Evolutionary conservation across 2,888 invertebrate species (phyloP), one percentile per base, ranked within the genome.

Genomic region (Trichopria drosophilae): DNA sequence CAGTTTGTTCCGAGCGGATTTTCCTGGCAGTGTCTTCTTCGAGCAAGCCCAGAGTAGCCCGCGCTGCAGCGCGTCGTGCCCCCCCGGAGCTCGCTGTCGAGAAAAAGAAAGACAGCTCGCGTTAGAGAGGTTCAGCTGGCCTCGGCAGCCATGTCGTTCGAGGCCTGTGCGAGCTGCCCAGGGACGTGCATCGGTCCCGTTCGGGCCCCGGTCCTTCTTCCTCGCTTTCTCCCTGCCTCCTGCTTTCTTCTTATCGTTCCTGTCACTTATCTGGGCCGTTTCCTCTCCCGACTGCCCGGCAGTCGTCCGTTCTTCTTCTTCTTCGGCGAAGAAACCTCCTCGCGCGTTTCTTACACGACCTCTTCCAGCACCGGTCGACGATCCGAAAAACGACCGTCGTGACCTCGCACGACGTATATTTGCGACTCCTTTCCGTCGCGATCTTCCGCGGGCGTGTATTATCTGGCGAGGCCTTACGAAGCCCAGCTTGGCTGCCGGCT

Each of bases 71-170:
- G n/a, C n/a, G n/a, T n/a, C n/a, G n/a, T n/a, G n/a, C n/a, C n/a
- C n/a, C n/a, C n/a, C n/a, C n/a, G n/a, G n/a, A n/a, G n/a, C n/a
- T n/a, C n/a, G 10, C 18, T 6, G 28, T 31, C n/a, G 46, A 39
- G 32, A 46, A 18, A 42, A 36, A 19, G 43, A 40, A 42, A 50
- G 49, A 49, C 29, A 51, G 53, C 40, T 46, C 31, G 39, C 37
- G 51, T 47, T 47, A 63, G 64, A 65, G 60, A 67, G 64, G 69
- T 71, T 69, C 67, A 71, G 67, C 66, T 70, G 69, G 71, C 70
- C 71, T 70, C 71, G 72, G 71, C 71, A 64, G 71, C 72, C 72
- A 71, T 72, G 70, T 68, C 69, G 65, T 57, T 62, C n/a, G n/a
- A n/a, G 60, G 41, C 37, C 61, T 59, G 59, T 60, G 60, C 60